Evolutionary conservation across 2,888 invertebrate genomes (phyloP), one percentile per base, ranked within the genome.

Genomic region (Colletes collaris): DNA sequence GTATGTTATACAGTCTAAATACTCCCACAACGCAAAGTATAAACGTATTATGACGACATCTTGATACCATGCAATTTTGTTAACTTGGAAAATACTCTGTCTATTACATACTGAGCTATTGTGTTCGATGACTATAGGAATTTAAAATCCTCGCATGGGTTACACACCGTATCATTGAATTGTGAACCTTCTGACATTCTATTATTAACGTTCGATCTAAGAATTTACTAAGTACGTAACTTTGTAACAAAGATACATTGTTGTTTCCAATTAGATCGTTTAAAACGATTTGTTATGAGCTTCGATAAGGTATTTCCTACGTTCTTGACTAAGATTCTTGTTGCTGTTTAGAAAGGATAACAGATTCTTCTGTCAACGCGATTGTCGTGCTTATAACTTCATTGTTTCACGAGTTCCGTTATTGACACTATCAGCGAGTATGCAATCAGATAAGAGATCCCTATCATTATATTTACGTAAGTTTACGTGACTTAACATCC

Each of bases 91-190:
- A 82, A 74, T 70, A 67, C 53, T 58, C 50, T 49, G 56, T 70
- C 65, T 68, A 64, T 79, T 82, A 75, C 65, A 58, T 58, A 13
- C 62, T 62, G 40, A 16, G 58, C 71, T 80, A 83, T 80, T 76
- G 76, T 70, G 66, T 52, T 55, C 72, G 49, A 79, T 76, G 70
- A 82, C 79, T 76, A 67, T 46, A 66, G 64, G 66, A 69, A 82
- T 76, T 82, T 76, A 73, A 71, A 56, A 62, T 40, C 56, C 35
- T 76, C 66, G 35, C 58, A 16, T 62, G 40, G 58, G 56, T 66
- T 65, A 49, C 52, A 40, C 49, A 19, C 16, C 13, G 55, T 76
- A 62, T 46, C 71, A 71, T 56, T 66, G 27, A 66, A 79, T 79
- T 49, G 56, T 27, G 27, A 16, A 6, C 13, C 44, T 49, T 11